Percentiles rank a stretch among this genome's conserved stretches.
These are phyloP conservation scores for Apamea anceps DNA, from an alignment of 2,888 invertebrate species.

Conservation along the genomic window DNA sequence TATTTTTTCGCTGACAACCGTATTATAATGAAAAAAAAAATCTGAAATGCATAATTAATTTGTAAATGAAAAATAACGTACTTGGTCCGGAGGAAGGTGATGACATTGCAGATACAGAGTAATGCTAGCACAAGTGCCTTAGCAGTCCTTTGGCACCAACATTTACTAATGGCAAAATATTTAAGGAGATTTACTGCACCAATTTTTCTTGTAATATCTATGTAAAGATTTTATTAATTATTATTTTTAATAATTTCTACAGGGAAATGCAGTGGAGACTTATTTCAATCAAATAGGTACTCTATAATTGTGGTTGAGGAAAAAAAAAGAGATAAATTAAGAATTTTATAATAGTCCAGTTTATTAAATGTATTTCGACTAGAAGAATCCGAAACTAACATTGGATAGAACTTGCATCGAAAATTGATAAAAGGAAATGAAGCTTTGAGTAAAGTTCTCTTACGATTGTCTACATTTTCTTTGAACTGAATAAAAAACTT, in stretches of 20 bases:
- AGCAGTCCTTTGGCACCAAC: too few relatives aligned
- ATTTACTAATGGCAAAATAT: background rate
- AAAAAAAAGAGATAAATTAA: background rate
- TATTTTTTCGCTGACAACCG: background rate
- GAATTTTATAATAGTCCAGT: background rate
- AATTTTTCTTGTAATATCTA: too few relatives aligned
- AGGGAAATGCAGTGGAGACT: too few relatives aligned
- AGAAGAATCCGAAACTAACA: background rate
- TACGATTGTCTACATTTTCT: conserved; percentile 45
- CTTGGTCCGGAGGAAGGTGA: background rate
- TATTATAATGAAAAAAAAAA: background rate
- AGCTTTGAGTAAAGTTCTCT: conserved; percentile 38
- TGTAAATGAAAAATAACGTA: background rate
- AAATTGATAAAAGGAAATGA: conserved; percentile 30
- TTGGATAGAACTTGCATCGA: conserved; percentile 16
- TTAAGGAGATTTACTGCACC: too few relatives aligned
- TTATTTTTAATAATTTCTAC: too few relatives aligned
- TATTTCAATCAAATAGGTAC: too few relatives aligned
- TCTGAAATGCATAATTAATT: background rate
- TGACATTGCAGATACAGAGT: background rate
- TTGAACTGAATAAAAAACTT: conserved; percentile 42
- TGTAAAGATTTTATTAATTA: too few relatives aligned
- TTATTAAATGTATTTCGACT: background rate
- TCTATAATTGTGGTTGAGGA: too few relatives aligned
- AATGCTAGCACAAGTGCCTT: background rate